These are phyloP conservation scores for Dynastes hyllus DNA, from an alignment of 2,888 invertebrate species.

Conservation along the genomic window DNA sequence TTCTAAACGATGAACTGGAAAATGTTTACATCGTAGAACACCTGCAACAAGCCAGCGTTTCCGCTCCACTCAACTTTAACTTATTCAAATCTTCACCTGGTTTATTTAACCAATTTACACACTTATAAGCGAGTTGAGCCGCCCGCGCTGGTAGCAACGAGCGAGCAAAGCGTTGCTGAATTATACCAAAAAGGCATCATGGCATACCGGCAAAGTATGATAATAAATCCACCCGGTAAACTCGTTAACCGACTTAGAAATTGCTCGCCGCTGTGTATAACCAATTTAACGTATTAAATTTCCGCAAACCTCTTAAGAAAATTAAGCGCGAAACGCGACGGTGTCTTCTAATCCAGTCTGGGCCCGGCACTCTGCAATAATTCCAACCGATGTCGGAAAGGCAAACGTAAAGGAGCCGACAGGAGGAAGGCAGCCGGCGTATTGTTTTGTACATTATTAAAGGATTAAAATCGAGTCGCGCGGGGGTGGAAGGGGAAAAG, in stretches of 20 bases:
- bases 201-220: constrained; percentile 12
- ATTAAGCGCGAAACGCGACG: constrained; percentile 29
- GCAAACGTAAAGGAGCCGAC: not conserved
- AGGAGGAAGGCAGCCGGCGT: constrained; percentile 9
- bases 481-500: not conserved
- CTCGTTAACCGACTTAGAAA: constrained; percentile 38
- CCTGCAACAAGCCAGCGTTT: too few species aligned
- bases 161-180: not conserved
- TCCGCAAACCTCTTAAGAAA: constrained; percentile 40
- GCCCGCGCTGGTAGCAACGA: not conserved
- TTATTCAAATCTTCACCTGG: not conserved
- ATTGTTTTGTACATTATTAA: constrained; percentile 21
- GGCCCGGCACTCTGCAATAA: constrained; percentile 6
- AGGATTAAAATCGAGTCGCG: not conserved
- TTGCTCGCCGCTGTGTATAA: constrained; percentile 31
- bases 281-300: constrained; percentile 41
- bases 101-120: not conserved
- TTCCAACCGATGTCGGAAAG: not conserved
- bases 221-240: constrained; percentile 33
- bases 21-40: too few species aligned
- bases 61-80: too few species aligned
- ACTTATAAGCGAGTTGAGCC: not conserved
- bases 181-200: constrained; percentile 5
- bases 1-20: too few species aligned
- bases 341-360: constrained; percentile 34